Percentiles rank a stretch among this genome's conserved stretches.
These are phyloP conservation scores for Peribatodes rhomboidaria DNA, from an alignment of 2,888 invertebrate genomes.

Conservation along the genomic window DNA sequence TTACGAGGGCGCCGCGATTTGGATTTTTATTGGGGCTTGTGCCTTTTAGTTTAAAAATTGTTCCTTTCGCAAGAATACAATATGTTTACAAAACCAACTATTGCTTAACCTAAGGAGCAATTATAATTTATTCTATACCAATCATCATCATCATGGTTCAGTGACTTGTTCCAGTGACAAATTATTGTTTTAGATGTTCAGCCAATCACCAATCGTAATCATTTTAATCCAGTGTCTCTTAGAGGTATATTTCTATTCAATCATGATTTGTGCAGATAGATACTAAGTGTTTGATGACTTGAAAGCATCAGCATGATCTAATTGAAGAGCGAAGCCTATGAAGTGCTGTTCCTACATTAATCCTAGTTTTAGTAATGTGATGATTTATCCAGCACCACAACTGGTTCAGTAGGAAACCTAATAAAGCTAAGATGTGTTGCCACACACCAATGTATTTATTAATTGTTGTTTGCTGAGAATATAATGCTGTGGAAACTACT, in stretches of 20 bases:
- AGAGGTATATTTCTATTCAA: neutral
- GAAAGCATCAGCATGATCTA: slow-evolving; percentile 58
- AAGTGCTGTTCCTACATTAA: slow-evolving; percentile 45
- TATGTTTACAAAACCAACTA: too few species aligned
- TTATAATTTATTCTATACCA: neutral
- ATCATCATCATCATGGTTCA: neutral
- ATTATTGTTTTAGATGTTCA: too few species aligned
- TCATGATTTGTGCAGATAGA: neutral
- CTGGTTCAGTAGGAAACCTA: slow-evolving; percentile 11
- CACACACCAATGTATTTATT: slow-evolving; percentile 69
- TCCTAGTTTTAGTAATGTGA: slow-evolving; percentile 23
- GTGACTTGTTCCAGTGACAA: too few species aligned
- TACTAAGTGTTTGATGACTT: slow-evolving; percentile 39
- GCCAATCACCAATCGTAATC: neutral
- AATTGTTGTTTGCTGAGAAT: slow-evolving; percentile 58
- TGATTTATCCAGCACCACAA: slow-evolving; percentile 29
- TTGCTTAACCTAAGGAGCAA: too few species aligned
- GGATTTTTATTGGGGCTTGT: too few species aligned
- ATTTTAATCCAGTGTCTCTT: too few species aligned
- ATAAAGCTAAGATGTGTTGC: slow-evolving; percentile 65
- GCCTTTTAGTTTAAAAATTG: too few species aligned
- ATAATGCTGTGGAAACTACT: slow-evolving; percentile 18
- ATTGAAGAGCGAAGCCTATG: slow-evolving; percentile 54
- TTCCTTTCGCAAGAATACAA: too few species aligned
- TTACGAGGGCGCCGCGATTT: too few species aligned